A percentile compares a stretch with the other conserved stretches of the same genome.
Conservation (phyloP, 2,113 vertebrate species). For the Pterocles gutturalis region DNA sequence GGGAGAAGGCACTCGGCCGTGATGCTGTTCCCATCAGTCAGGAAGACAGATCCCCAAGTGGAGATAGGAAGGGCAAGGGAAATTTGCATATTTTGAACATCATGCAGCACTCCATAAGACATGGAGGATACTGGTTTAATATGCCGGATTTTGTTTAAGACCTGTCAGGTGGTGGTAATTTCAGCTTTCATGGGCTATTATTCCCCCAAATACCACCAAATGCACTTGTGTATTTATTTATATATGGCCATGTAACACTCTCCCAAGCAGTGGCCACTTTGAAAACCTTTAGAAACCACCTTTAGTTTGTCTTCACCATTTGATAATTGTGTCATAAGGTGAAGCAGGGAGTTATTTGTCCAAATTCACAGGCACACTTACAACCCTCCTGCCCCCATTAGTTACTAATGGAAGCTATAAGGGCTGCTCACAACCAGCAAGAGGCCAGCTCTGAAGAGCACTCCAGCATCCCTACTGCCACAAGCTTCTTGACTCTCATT, state of each 20-base stretch:
- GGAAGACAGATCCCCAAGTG: neutral
- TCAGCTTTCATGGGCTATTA: neutral
- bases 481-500: neutral
- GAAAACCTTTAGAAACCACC: neutral
- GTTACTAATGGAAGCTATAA: neutral
- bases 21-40: neutral
- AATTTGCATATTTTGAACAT: neutral
- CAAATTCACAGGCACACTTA: neutral
- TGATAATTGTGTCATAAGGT: neutral
- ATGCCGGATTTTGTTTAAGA: neutral
- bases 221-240: neutral
- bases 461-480: neutral
- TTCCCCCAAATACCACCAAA: neutral
- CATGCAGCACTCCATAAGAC: neutral
- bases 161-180: neutral
- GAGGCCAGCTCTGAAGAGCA: neutral
- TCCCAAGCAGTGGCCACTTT: neutral
- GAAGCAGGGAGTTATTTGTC: neutral
- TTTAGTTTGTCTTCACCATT: neutral
- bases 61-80: neutral
- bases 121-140: neutral
- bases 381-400: neutral
- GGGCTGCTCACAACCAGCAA: neutral
- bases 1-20: neutral
- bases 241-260: neutral